These are phyloP conservation scores for Martes martes DNA, from an alignment of 2,113 vertebrate genomes.

Conservation along the genomic window DNA sequence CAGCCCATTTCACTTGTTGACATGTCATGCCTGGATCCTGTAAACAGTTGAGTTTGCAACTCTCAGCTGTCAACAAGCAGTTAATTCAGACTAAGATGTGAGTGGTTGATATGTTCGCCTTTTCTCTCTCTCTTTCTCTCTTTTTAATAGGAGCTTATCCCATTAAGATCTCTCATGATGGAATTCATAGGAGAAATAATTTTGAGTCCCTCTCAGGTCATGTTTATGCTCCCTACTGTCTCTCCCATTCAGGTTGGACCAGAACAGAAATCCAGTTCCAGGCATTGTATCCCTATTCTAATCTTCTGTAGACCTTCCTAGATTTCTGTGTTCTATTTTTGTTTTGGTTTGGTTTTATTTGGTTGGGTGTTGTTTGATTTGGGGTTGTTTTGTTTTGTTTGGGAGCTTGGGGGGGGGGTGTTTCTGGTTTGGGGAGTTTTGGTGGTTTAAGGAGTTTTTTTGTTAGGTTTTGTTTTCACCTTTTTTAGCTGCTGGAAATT, in stretches of 20 bases:
- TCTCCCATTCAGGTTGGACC: background rate
- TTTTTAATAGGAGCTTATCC: background rate
- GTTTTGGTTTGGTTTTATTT: background rate
- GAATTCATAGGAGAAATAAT: background rate
- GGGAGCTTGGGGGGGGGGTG: no score
- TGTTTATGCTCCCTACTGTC: background rate
- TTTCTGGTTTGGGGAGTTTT: background rate
- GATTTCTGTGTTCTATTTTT: background rate
- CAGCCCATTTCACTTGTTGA: background rate
- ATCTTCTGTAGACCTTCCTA: background rate
- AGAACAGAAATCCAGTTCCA: background rate
- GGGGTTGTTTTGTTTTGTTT: background rate
- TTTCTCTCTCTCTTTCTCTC: background rate
- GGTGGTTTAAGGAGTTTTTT: background rate
- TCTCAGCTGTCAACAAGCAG: background rate
- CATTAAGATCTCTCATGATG: background rate
- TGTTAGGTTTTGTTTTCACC: background rate
- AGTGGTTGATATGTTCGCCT: background rate
- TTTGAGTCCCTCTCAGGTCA: background rate
- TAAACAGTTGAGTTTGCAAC: background rate
- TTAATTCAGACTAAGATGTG: constrained; percentile 28
- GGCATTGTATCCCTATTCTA: background rate
- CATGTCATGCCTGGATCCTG: background rate
- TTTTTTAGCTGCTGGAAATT: background rate
- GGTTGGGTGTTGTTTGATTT: background rate